These are phyloP conservation scores for Catalaphyllia jardinei DNA, from an alignment of 64 coral and sea anemone genomes.

Conservation along the genomic window DNA sequence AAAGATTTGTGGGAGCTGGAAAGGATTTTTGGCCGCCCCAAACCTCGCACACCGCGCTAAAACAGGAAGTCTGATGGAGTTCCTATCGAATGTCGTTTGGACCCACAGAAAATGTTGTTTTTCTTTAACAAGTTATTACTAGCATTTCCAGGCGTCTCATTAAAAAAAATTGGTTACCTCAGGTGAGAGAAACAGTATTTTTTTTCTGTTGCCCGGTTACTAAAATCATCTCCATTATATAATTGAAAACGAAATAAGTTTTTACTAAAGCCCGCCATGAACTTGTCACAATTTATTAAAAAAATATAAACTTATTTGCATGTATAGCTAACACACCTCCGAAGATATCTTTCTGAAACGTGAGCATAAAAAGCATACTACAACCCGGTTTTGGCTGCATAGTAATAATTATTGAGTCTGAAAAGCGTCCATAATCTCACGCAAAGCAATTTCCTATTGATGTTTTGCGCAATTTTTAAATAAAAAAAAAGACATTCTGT, in stretches of 20 bases:
- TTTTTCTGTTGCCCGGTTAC: constrained; percentile 22
- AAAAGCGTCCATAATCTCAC: not conserved
- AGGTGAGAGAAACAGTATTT: not conserved
- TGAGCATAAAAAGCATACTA: not conserved
- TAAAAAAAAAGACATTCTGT: too few relatives aligned
- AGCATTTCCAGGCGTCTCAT: not conserved
- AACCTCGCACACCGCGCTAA: not conserved
- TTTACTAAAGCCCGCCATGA: not conserved
- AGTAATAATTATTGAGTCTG: not conserved
- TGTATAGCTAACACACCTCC: not conserved
- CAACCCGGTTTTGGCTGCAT: not conserved
- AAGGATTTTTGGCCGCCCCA: not conserved
- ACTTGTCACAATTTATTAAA: not conserved
- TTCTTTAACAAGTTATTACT: too few relatives aligned
- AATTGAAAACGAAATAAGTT: not conserved
- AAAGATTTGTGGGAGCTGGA: not conserved
- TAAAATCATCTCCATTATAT: not conserved
- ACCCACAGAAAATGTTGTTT: not conserved
- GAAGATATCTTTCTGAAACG: not conserved
- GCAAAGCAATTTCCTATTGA: not conserved
- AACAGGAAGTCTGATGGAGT: not conserved
- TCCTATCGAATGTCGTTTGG: not conserved
- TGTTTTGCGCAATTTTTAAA: not conserved
- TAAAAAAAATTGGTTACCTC: not conserved
- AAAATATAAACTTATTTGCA: not conserved